These are phyloP conservation scores for Calliphora vicina DNA, from an alignment of 1,140 invertebrate species.

Conservation along the genomic window DNA sequence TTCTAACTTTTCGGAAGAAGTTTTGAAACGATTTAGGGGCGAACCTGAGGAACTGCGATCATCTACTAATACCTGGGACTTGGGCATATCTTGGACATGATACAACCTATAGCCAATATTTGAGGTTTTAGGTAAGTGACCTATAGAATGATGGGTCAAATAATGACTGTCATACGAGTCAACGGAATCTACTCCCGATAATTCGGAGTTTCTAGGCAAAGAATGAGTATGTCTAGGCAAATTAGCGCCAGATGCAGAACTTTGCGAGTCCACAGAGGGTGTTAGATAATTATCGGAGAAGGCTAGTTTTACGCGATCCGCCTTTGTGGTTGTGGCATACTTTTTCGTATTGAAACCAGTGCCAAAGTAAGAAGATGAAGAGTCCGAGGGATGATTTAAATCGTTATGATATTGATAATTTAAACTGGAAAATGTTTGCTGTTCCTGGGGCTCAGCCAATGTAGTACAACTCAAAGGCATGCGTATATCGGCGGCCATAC, in stretches of 20 bases:
- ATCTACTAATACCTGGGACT: constrained; percentile 7
- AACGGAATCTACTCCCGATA: constrained; percentile 60
- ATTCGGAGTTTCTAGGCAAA: constrained; percentile 58
- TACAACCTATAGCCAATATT: constrained; percentile 32
- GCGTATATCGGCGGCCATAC: constrained; percentile 40
- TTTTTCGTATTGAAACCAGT: constrained; percentile 58
- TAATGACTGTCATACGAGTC: constrained; percentile 63
- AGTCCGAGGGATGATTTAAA: constrained; percentile 60
- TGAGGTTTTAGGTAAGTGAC: constrained; percentile 44
- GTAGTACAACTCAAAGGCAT: constrained; percentile 20
- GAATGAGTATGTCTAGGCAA: constrained; percentile 53
- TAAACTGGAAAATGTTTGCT: constrained; percentile 48
- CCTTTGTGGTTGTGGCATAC: constrained; percentile 38
- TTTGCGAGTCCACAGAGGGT: constrained; percentile 58
- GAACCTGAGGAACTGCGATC: constrained; percentile 39
- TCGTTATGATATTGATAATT: constrained; percentile 61
- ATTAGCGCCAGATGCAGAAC: constrained; percentile 43
- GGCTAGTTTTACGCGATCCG: constrained; percentile 50
- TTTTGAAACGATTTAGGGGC: constrained; percentile 45
- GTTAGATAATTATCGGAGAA: constrained; percentile 59
- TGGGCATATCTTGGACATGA: neutral
- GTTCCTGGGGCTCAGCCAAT: constrained; percentile 20
- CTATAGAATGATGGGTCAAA: constrained; percentile 58
- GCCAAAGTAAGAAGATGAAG: constrained; percentile 60
- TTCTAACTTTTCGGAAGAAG: constrained; percentile 66